These are phyloP conservation scores for Drosophila lacertosa DNA, from an alignment of 1,140 invertebrate genomes.

Conservation along the genomic window DNA sequence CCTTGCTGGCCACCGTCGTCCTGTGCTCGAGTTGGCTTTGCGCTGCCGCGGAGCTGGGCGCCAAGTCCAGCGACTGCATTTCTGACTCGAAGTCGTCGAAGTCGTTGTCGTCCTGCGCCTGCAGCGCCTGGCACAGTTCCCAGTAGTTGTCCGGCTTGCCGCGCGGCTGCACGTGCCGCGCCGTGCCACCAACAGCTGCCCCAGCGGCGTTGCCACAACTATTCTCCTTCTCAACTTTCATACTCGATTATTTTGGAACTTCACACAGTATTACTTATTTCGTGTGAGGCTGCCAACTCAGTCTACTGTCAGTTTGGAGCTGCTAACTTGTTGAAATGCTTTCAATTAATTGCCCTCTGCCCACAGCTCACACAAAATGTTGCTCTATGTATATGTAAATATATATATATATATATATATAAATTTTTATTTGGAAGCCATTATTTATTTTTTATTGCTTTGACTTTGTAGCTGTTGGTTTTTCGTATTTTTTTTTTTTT, in stretches of 20 bases:
- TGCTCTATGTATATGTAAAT: conserved; percentile 38
- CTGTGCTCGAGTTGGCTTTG: neutral
- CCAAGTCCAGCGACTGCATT: neutral
- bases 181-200: neutral
- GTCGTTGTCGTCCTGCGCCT: conserved; percentile 92
- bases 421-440: conserved; percentile 48
- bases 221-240: conserved; percentile 85
- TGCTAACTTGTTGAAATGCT: conserved; percentile 1
- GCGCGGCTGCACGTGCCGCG: neutral
- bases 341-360: conserved; percentile 48
- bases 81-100: neutral
- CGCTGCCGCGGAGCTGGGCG: neutral
- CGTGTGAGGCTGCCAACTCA: neutral
- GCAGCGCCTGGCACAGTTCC: conserved; percentile 2
- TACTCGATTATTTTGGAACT: neutral
- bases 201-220: neutral
- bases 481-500: conserved; percentile 48
- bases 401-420: conserved; percentile 24
- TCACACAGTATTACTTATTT: neutral
- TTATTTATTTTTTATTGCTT: conserved; percentile 73
- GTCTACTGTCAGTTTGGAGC: neutral
- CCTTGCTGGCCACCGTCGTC: neutral
- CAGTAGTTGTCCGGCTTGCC: conserved; percentile 11
- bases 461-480: conserved; percentile 28
- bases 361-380: conserved; percentile 45